phyloP scores from a whole-genome alignment of 2,888 invertebrate genomes.

The Aphrophora alni region DNA sequence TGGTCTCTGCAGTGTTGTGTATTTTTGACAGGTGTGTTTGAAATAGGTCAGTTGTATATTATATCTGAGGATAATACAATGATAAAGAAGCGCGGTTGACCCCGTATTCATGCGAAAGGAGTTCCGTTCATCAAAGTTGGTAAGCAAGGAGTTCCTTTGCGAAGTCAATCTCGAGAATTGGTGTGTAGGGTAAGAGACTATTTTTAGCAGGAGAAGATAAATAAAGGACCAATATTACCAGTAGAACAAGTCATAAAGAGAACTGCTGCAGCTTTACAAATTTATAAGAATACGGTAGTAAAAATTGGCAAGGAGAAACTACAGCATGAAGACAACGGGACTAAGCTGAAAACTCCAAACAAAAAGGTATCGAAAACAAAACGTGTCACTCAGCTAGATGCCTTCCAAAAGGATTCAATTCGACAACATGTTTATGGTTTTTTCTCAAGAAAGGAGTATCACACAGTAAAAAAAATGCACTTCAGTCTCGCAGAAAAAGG shows the following conservation, averaged over 20 bases:
- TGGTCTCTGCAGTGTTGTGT: too few relatives aligned
- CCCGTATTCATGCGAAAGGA: too few relatives aligned
- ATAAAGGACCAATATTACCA: constrained; percentile 24
- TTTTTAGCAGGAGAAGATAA: constrained; percentile 27
- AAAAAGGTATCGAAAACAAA: background rate
- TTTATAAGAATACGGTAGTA: constrained; percentile 19
- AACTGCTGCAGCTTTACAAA: constrained; percentile 22
- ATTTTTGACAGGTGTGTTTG: too few relatives aligned
- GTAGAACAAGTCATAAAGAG: constrained; percentile 3
- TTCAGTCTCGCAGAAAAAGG: background rate
- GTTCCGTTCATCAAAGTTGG: too few relatives aligned
- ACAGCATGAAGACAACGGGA: background rate
- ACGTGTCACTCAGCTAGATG: constrained; percentile 10
- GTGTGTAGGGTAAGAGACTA: constrained; percentile 19
- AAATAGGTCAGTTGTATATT: too few relatives aligned
- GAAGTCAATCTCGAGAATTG: constrained; percentile 16
- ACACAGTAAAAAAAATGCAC: constrained; percentile 16
- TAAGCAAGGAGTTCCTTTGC: background rate
- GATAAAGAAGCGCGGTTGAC: too few relatives aligned
- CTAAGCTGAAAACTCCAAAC: constrained; percentile 10
- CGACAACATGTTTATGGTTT: constrained; percentile 19
- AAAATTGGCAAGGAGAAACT: constrained; percentile 6
- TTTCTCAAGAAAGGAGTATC: constrained; percentile 20
- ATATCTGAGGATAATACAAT: too few relatives aligned
- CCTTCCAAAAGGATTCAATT: constrained; percentile 15